A percentile compares a stretch with the other conserved stretches of the same genome.
These are phyloP conservation scores for Perca schrenkii DNA, from an alignment of 2,113 vertebrate species.

Conservation along the genomic window DNA sequence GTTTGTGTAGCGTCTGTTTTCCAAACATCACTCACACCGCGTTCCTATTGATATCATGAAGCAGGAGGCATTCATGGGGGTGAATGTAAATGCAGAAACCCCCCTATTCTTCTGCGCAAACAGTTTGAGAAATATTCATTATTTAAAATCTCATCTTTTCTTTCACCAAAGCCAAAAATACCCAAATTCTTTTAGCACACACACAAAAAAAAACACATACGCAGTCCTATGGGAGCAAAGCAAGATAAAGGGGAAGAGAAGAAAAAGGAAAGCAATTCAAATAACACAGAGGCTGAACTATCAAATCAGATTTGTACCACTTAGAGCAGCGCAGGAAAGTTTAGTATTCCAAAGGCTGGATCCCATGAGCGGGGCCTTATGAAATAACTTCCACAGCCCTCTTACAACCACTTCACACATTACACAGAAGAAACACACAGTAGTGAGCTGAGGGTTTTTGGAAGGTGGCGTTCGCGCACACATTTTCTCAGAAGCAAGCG, in stretches of 20 bases:
- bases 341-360: slow-evolving; percentile 74
- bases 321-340: slow-evolving; percentile 59
- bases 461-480: slow-evolving; percentile 36
- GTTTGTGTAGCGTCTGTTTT: slow-evolving; percentile 60
- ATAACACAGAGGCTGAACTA: slow-evolving; percentile 76
- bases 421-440: slow-evolving; percentile 48
- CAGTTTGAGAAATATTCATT: slow-evolving; percentile 74
- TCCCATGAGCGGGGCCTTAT: slow-evolving; percentile 64
- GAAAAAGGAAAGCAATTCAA: slow-evolving; percentile 72
- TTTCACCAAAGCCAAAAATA: slow-evolving; percentile 64
- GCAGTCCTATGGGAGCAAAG: slow-evolving; percentile 66
- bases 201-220: slow-evolving; percentile 26
- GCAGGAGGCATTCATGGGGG: slow-evolving; percentile 62
- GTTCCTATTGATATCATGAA: slow-evolving; percentile 70
- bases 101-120: slow-evolving; percentile 45
- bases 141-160: slow-evolving; percentile 69
- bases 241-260: slow-evolving; percentile 49
- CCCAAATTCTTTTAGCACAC: slow-evolving; percentile 56
- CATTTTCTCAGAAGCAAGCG: slow-evolving; percentile 38
- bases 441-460: slow-evolving; percentile 27
- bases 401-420: slow-evolving; percentile 63
- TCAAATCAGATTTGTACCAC: slow-evolving; percentile 78
- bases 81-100: slow-evolving; percentile 66
- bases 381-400: slow-evolving; percentile 69
- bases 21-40: slow-evolving; percentile 65